These are phyloP conservation scores for Trichoplusia ni DNA, from an alignment of 1,140 invertebrate species.

Conservation along the genomic window DNA sequence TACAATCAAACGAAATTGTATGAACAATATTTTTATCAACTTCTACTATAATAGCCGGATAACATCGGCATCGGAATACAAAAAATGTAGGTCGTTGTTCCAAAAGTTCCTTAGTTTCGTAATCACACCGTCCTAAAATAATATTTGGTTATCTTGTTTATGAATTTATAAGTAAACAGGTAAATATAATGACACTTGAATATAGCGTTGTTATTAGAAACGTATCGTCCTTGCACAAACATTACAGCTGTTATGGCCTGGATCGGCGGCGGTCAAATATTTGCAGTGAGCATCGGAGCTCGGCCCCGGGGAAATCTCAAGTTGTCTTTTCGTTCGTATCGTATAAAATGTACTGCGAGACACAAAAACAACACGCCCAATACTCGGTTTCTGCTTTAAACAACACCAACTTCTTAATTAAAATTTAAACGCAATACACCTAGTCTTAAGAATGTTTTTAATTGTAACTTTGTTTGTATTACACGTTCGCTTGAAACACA, in stretches of 20 bases:
- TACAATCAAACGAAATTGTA: slow-evolving; percentile 9
- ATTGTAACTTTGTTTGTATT: slow-evolving; percentile 12
- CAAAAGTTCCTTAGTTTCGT: slow-evolving; percentile 18
- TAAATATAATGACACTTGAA: not conserved
- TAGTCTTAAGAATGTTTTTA: not conserved
- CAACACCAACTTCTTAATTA: slow-evolving; percentile 16
- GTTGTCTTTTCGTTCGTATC: slow-evolving; percentile 19
- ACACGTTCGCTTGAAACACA: not conserved
- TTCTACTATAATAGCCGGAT: slow-evolving; percentile 43
- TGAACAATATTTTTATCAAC: slow-evolving; percentile 21
- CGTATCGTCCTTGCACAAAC: not conserved
- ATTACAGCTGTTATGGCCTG: not conserved
- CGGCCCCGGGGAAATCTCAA: slow-evolving; percentile 35
- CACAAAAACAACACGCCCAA: slow-evolving; percentile 10
- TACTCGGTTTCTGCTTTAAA: slow-evolving; percentile 10
- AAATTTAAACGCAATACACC: slow-evolving; percentile 15
- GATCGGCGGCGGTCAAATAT: slow-evolving; percentile 28
- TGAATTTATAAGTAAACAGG: not conserved
- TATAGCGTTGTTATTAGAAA: not conserved
- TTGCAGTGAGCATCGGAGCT: slow-evolving; percentile 14
- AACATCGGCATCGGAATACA: slow-evolving; percentile 39
- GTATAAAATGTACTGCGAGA: slow-evolving; percentile 20
- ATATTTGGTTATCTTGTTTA: slow-evolving; percentile 5
- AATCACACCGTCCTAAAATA: not conserved
- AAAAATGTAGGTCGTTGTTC: slow-evolving; percentile 49